Conservation (phyloP, 2,113 vertebrate species). For the Gasterosteus aculeatus region DNA sequence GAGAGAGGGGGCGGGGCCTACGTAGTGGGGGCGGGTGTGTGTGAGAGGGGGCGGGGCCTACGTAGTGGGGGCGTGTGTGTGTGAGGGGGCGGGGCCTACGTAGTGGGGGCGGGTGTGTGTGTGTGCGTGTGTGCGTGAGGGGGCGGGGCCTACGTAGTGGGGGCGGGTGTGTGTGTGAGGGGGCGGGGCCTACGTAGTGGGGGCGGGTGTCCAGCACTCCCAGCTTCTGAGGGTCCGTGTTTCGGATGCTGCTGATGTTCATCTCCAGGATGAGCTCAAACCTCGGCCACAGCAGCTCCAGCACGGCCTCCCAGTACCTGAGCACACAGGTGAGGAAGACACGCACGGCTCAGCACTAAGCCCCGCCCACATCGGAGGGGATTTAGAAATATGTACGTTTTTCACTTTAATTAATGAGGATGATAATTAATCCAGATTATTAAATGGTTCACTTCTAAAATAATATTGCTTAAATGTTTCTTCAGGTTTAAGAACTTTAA, state of each 20-base stretch:
- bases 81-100: conserved; percentile 23
- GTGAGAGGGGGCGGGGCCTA: conserved; percentile 51
- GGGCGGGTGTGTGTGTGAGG: conserved; percentile 12
- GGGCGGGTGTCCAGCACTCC: conserved; percentile 90
- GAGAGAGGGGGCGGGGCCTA: conserved; percentile 37
- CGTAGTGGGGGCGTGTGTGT: conserved; percentile 90
- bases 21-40: too few species aligned
- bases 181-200: conserved; percentile 82
- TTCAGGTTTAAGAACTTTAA: too few species aligned
- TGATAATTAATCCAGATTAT: too few species aligned
- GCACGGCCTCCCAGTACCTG: conserved; percentile 92
- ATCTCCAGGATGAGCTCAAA: conserved; percentile 92
- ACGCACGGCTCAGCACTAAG: too few species aligned
- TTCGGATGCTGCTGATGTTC: conserved; percentile 92
- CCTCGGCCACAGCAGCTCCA: conserved; percentile 90
- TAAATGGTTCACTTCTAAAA: too few species aligned
- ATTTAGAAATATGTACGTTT: too few species aligned
- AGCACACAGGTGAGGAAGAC: conserved; percentile 3
- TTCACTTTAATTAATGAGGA: too few species aligned
- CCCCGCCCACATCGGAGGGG: too few species aligned
- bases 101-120: too few species aligned
- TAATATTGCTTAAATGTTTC: too few species aligned
- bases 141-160: too few species aligned
- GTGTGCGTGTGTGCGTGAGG: conserved; percentile 34
- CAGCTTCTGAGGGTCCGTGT: conserved; percentile 91